A percentile compares a stretch with the other conserved stretches of the same genome.
Evolutionary conservation across 2,888 invertebrate species (phyloP).

Genomic region (Erebia ligea): DNA sequence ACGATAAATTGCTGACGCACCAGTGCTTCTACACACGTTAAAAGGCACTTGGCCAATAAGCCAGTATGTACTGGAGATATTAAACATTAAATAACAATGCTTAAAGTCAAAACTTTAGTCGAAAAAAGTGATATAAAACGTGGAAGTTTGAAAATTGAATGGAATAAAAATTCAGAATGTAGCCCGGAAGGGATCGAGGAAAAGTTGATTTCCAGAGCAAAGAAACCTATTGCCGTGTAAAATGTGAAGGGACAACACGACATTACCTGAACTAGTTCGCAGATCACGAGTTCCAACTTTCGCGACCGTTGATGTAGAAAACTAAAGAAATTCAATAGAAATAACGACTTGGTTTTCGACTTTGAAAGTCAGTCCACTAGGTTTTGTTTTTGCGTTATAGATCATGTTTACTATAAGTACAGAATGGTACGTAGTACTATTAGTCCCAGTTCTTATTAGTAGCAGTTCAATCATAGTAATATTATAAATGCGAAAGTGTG

Average conservation of each 20-base stretch:
- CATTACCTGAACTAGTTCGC: slow-evolving; percentile 41
- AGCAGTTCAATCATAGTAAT: no score
- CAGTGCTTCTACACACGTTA: no score
- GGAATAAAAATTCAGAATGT: slow-evolving; percentile 5
- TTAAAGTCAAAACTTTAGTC: neutral
- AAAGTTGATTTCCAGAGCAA: slow-evolving; percentile 8
- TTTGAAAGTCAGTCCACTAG: no score
- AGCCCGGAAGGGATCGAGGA: slow-evolving; percentile 13
- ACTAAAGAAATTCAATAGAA: neutral
- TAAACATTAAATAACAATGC: no score
- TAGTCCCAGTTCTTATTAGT: no score
- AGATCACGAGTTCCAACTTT: slow-evolving; percentile 51
- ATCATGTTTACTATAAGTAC: no score
- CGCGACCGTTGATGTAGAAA: slow-evolving; percentile 46
- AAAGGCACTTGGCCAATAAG: no score
- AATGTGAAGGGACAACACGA: neutral
- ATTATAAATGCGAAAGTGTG: no score
- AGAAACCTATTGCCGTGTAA: slow-evolving; percentile 4
- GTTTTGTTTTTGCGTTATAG: no score
- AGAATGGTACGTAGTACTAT: no score
- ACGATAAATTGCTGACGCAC: no score
- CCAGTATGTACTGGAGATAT: no score
- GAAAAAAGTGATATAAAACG: neutral
- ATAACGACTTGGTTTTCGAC: neutral
- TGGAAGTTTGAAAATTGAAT: neutral